Percentiles rank a stretch among this genome's conserved stretches.
Conservation (phyloP, 2,888 invertebrate genomes). For the Alsophila aescularia region DNA sequence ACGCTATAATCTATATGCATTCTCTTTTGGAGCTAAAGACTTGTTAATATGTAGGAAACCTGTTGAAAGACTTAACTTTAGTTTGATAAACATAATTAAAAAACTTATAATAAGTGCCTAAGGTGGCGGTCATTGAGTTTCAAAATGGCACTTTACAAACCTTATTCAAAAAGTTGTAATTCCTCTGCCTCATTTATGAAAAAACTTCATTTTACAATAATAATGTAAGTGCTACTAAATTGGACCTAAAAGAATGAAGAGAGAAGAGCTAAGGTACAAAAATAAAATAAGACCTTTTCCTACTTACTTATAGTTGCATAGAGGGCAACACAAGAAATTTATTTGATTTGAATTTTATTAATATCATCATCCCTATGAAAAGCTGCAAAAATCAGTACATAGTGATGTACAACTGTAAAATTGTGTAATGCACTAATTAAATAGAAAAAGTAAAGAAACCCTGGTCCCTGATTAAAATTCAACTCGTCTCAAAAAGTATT, state of each 20-base stretch:
- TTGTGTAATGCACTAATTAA: no score
- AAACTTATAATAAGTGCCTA: conserved; percentile 12
- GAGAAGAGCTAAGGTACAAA: neutral
- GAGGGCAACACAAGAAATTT: neutral
- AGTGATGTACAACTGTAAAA: no score
- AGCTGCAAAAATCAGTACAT: no score
- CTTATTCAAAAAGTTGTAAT: neutral
- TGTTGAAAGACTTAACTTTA: conserved; percentile 9
- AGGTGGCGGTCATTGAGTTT: conserved; percentile 15
- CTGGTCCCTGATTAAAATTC: no score
- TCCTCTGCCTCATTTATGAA: neutral
- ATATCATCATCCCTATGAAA: no score
- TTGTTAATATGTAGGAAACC: conserved; percentile 10
- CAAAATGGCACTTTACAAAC: conserved; percentile 20
- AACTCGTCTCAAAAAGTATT: no score
- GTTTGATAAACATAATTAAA: neutral
- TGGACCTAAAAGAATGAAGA: neutral
- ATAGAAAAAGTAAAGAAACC: no score
- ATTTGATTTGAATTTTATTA: neutral
- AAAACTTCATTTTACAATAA: no score
- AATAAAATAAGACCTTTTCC: neutral
- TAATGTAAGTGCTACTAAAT: no score
- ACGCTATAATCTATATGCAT: conserved; percentile 3
- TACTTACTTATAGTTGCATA: neutral
- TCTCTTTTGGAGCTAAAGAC: neutral